Percentiles rank a stretch among this genome's conserved stretches.
Evolutionary conservation across 2,113 vertebrate species (phyloP).

Genomic region (Nicator chloris): DNA sequence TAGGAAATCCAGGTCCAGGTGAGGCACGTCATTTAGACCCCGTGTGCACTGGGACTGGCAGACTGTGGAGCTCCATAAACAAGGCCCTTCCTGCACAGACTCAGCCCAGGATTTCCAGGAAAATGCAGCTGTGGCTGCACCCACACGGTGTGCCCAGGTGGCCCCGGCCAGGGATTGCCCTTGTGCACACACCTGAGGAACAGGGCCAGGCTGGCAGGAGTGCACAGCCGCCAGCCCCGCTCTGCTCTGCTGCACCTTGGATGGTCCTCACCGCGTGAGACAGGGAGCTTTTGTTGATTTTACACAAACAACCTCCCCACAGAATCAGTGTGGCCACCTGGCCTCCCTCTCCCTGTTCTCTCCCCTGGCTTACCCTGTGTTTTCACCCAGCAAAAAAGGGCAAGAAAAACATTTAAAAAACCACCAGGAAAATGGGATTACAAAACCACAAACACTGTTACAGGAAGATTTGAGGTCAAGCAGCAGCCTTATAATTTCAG

Average conservation of each 20-base stretch:
- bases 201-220: neutral
- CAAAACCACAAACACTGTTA: neutral
- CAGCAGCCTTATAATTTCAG: neutral
- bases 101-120: neutral
- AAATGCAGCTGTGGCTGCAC: neutral
- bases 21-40: neutral
- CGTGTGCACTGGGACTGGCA: neutral
- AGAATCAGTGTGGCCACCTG: accelerated
- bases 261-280: neutral
- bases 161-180: neutral
- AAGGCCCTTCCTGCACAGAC: neutral
- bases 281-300: neutral
- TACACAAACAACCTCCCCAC: too few species aligned
- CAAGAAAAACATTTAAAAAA: neutral
- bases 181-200: neutral
- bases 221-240: accelerated
- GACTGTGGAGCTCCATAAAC: accelerated
- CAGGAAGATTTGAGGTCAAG: neutral
- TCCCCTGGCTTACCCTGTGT: neutral
- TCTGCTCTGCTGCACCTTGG: neutral
- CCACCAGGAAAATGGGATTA: neutral
- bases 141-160: neutral
- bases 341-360: neutral
- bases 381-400: neutral
- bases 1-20: neutral